Percentiles rank a stretch among this genome's conserved stretches.
These are phyloP conservation scores for Heliconius aoede DNA, from an alignment of 2,888 invertebrate species.

Conservation along the genomic window DNA sequence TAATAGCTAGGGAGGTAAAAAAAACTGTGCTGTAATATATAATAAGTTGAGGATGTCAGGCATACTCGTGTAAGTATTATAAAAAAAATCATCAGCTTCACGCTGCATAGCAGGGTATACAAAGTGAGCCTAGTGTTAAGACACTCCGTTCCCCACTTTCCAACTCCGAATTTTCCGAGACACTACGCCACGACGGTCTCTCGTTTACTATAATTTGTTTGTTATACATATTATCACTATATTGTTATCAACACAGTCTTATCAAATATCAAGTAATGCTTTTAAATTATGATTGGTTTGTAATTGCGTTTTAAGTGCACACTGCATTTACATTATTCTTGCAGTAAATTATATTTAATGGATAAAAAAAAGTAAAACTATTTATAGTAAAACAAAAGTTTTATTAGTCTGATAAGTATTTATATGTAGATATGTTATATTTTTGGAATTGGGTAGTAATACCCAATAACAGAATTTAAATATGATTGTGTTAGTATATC, in stretches of 20 bases:
- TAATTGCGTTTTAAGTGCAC: background rate
- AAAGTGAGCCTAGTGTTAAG: no score
- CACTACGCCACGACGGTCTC: no score
- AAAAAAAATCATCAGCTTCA: background rate
- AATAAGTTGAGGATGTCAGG: background rate
- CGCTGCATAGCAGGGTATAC: no score
- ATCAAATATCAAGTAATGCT: background rate
- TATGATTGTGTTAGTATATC: no score
- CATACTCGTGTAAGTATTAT: no score
- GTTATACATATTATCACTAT: background rate
- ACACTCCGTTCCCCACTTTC: no score
- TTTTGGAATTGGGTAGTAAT: background rate
- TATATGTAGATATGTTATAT: background rate
- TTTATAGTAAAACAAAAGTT: background rate
- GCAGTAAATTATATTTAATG: background rate
- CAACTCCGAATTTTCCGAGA: no score
- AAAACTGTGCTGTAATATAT: background rate
- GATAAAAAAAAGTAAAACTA: background rate
- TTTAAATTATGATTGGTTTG: background rate
- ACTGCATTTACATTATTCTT: background rate
- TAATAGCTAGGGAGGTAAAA: background rate
- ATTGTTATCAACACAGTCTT: background rate
- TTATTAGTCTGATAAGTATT: background rate
- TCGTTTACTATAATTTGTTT: background rate
- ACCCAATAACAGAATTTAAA: no score